Conservation (phyloP, 2,888 invertebrate genomes). For the Cactoblastis cactorum region DNA sequence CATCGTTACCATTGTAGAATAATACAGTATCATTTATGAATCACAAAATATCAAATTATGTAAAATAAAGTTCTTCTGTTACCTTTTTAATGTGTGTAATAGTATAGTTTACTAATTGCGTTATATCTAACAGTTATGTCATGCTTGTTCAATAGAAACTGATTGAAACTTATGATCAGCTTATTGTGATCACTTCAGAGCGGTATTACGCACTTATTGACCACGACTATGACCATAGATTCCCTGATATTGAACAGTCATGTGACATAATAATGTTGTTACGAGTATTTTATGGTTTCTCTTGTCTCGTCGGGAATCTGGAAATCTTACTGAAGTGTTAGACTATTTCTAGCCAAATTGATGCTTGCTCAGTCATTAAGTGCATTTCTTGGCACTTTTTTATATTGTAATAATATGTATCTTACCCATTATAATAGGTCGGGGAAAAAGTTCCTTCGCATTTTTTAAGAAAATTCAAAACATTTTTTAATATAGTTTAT, state of each 20-base stretch:
- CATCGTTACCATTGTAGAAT: too few species aligned
- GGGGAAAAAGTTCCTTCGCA: too few species aligned
- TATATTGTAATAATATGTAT: too few species aligned
- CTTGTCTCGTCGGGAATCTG: not conserved
- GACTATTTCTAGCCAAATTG: too few species aligned
- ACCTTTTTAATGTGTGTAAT: slow-evolving; percentile 3
- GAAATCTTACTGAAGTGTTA: not conserved
- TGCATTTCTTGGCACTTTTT: too few species aligned
- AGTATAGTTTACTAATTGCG: slow-evolving; percentile 9
- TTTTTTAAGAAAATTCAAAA: too few species aligned
- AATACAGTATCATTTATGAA: too few species aligned
- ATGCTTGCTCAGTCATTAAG: too few species aligned
- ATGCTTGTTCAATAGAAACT: not conserved
- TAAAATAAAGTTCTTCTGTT: slow-evolving; percentile 13
- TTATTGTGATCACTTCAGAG: slow-evolving; percentile 14
- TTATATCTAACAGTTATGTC: slow-evolving; percentile 10
- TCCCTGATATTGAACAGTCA: not conserved
- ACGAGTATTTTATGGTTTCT: not conserved
- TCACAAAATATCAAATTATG: not conserved
- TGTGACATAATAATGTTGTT: not conserved
- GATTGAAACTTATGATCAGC: slow-evolving; percentile 10
- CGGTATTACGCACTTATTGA: not conserved
- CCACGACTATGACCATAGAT: not conserved
- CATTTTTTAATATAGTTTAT: too few species aligned
- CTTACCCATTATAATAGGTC: too few species aligned